A percentile compares a stretch with the other conserved stretches of the same genome.
Evolutionary conservation across 2,888 invertebrate species (phyloP).

Genomic region (Bellardia bayeri): DNA sequence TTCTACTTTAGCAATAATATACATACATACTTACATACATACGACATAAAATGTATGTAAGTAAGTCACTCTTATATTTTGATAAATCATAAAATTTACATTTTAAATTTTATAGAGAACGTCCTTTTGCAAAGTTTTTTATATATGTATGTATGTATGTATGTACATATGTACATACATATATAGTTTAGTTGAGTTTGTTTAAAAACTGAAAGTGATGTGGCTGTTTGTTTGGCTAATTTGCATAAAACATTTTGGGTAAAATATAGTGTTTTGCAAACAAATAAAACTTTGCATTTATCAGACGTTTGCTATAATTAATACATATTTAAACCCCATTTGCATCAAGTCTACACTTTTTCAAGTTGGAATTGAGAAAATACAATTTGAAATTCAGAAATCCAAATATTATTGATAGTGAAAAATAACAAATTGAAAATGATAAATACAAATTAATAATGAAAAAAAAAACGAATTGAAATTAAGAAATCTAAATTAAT

Average conservation of each 20-base stretch:
- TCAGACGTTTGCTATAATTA: not conserved
- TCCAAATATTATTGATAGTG: too few relatives aligned
- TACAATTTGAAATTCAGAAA: too few relatives aligned
- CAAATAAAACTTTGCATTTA: not conserved
- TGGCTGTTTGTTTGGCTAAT: not conserved
- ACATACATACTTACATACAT: not conserved
- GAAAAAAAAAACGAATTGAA: too few relatives aligned
- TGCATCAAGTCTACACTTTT: too few relatives aligned
- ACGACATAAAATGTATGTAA: slow-evolving; percentile 14
- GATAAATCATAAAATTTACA: slow-evolving; percentile 33
- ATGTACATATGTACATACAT: too few relatives aligned
- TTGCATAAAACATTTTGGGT: not conserved
- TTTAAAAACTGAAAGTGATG: not conserved
- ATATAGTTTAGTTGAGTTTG: too few relatives aligned
- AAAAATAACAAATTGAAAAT: too few relatives aligned
- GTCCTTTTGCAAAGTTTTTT: not conserved
- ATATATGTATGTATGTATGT: too few relatives aligned
- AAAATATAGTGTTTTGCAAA: not conserved
- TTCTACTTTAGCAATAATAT: not conserved
- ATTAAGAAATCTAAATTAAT: too few relatives aligned
- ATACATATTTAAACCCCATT: not conserved
- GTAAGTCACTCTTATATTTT: slow-evolving; percentile 8
- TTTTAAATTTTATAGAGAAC: not conserved
- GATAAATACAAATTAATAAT: too few relatives aligned
- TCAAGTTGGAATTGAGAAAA: too few relatives aligned